Conservation (phyloP, 2,888 invertebrate genomes). For the Globia sparganii region DNA sequence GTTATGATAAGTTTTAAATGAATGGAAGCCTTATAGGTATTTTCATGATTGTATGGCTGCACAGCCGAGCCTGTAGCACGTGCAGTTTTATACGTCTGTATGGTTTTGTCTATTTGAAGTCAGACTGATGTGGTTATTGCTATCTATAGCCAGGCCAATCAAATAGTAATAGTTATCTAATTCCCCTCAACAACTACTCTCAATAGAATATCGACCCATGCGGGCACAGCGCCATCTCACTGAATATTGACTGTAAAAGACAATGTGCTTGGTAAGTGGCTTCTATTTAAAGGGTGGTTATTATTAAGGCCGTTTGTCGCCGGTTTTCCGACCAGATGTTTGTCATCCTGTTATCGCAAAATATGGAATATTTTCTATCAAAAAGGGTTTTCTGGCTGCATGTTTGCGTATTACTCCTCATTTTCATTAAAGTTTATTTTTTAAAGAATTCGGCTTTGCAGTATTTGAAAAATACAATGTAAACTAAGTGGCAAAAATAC, state of each 20-base stretch:
- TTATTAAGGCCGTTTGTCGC: neutral
- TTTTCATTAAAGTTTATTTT: neutral
- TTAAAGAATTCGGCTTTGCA: neutral
- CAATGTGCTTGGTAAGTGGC: conserved; percentile 1
- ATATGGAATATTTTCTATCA: neutral
- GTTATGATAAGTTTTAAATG: neutral
- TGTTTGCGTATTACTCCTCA: too few species aligned
- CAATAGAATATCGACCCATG: conserved; percentile 41
- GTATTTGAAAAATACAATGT: neutral
- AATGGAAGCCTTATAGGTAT: neutral
- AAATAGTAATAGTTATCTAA: conserved; percentile 29
- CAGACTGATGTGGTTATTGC: conserved; percentile 7
- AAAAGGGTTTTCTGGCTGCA: neutral
- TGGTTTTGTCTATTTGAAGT: neutral
- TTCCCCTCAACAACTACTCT: conserved; percentile 28
- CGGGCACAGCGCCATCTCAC: conserved; percentile 13
- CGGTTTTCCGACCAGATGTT: neutral
- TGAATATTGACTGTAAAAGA: conserved; percentile 4
- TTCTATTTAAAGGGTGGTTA: neutral
- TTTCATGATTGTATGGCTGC: conserved; percentile 9
- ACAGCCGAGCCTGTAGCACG: neutral
- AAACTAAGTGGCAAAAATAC: too few species aligned
- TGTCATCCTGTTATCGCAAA: neutral
- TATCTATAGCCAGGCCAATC: conserved; percentile 27
- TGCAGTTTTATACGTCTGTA: neutral